These are phyloP conservation scores for Halcyon leucocephala DNA, from an alignment of 2,797 vertebrate genomes.

Conservation along the genomic window DNA sequence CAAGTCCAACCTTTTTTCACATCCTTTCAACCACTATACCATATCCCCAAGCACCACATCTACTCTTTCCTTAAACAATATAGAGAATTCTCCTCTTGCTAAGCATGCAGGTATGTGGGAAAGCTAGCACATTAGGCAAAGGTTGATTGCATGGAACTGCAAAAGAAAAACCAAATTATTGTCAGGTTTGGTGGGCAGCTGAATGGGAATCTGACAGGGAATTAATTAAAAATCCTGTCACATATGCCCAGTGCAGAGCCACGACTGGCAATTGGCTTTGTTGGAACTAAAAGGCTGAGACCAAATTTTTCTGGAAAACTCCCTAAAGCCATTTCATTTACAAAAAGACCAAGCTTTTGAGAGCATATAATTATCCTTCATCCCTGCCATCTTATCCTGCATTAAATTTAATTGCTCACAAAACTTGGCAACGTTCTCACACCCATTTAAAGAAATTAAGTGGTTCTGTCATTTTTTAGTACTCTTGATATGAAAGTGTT, in stretches of 20 bases:
- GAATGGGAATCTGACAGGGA: background rate
- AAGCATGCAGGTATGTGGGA: background rate
- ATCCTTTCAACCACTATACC: no score
- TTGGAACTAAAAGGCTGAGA: conserved; percentile 34
- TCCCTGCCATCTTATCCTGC: conserved; percentile 56
- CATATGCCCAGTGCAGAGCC: background rate
- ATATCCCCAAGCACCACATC: no score
- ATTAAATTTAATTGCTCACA: conserved; percentile 70
- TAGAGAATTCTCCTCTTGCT: background rate
- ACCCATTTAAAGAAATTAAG: conserved; percentile 73
- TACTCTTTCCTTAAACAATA: no score
- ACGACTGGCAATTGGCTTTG: background rate
- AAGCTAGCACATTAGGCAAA: background rate
- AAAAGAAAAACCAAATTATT: background rate
- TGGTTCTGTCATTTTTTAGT: conserved; percentile 63
- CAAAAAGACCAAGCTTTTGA: conserved; percentile 62
- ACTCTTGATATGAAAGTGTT: conserved; percentile 59
- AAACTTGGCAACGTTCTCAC: conserved; percentile 51
- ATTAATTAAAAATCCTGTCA: conserved; percentile 31
- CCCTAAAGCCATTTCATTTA: conserved; percentile 69
- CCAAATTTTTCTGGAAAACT: conserved; percentile 52
- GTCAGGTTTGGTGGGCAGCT: background rate
- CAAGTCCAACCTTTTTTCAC: no score
- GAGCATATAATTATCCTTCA: conserved; percentile 71
- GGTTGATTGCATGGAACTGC: background rate